Percentiles rank a stretch among this genome's conserved stretches.
These are phyloP conservation scores for Panopea generosa DNA, from an alignment of 2,888 invertebrate species.

Conservation along the genomic window DNA sequence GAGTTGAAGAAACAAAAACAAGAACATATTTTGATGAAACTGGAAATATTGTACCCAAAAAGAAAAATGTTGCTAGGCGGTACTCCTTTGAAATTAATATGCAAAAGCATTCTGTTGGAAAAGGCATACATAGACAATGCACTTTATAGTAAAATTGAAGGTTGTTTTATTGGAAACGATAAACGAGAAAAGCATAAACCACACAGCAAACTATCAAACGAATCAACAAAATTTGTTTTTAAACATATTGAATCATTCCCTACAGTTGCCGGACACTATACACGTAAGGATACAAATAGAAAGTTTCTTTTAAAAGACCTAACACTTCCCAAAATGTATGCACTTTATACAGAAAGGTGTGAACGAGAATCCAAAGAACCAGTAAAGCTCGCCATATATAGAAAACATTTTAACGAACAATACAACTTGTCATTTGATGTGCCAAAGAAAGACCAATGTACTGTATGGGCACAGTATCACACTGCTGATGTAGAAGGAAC, in stretches of 20 bases:
- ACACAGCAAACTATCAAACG: neutral
- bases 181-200: conserved; percentile 11
- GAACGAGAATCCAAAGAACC: neutral
- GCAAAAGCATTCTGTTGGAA: too few relatives aligned
- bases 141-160: conserved; percentile 1
- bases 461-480: conserved; percentile 37
- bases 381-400: conserved; percentile 4
- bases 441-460: conserved; percentile 57
- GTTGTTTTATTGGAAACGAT: conserved; percentile 2
- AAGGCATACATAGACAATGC: conserved; percentile 1
- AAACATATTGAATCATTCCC: conserved; percentile 49
- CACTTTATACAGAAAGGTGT: conserved; percentile 24
- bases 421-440: conserved; percentile 50
- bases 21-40: too few relatives aligned
- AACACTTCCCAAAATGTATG: conserved; percentile 30
- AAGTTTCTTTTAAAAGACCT: conserved; percentile 19
- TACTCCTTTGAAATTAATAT: too few relatives aligned
- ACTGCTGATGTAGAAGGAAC: conserved; percentile 9
- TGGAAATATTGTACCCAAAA: too few relatives aligned
- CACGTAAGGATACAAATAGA: conserved; percentile 37
- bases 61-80: too few relatives aligned
- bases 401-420: conserved; percentile 34
- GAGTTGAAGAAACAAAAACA: too few relatives aligned
- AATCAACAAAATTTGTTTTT: conserved; percentile 16
- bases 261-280: conserved; percentile 48